Conservation (phyloP, 2,113 vertebrate genomes). For the Hemiprocne comata region DNA sequence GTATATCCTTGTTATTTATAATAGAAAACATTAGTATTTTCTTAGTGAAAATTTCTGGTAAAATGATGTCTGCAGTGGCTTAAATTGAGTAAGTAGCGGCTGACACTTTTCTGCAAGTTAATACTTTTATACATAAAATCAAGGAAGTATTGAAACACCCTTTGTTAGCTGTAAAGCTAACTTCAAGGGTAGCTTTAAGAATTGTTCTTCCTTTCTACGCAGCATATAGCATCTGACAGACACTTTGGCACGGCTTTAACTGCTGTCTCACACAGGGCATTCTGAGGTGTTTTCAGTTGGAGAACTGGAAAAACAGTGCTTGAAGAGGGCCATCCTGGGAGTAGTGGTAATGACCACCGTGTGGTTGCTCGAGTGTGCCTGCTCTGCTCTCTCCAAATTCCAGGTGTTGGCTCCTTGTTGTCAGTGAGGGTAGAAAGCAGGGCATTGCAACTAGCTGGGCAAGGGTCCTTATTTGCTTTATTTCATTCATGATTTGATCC, state of each 20-base stretch:
- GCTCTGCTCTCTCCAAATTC: not conserved
- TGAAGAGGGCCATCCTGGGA: not conserved
- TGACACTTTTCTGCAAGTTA: not conserved
- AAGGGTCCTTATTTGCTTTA: not conserved
- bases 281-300: not conserved
- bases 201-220: not conserved
- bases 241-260: not conserved
- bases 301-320: not conserved
- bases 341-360: not conserved
- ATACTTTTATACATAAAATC: not conserved
- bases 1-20: not conserved
- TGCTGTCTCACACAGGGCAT: not conserved
- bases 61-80: not conserved
- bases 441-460: not conserved
- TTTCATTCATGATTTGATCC: not conserved
- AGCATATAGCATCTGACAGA: fast-evolving
- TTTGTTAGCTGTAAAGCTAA: not conserved
- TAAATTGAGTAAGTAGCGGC: not conserved
- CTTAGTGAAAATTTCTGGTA: not conserved
- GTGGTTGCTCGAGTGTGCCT: not conserved
- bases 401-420: not conserved
- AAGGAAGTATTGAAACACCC: not conserved
- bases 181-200: not conserved
- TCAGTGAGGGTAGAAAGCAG: not conserved
- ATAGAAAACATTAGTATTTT: not conserved